Conservation (phyloP, 2,797 vertebrate genomes). For the Gymnothorax reevesii region DNA sequence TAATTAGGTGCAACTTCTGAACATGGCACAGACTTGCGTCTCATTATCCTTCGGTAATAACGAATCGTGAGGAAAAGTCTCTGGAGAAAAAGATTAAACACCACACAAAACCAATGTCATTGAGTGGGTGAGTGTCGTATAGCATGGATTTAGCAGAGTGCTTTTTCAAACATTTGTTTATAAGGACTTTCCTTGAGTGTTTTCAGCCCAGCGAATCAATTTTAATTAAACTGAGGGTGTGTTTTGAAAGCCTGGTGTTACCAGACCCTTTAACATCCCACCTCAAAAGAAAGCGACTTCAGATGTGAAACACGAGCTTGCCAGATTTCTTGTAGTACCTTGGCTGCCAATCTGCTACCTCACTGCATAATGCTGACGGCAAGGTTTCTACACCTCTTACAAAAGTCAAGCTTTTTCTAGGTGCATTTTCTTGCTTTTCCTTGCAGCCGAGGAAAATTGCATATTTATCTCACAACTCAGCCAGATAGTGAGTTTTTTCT, state of each 20-base stretch:
- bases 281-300: too few relatives aligned
- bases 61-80: neutral
- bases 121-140: neutral
- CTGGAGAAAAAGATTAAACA: constrained; percentile 19
- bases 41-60: constrained; percentile 10
- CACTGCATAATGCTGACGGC: neutral
- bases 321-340: too few relatives aligned
- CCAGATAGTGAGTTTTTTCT: too few relatives aligned
- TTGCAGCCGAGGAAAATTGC: too few relatives aligned
- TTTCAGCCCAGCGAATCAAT: neutral
- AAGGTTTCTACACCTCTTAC: too few relatives aligned
- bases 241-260: too few relatives aligned
- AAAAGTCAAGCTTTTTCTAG: too few relatives aligned
- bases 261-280: too few relatives aligned
- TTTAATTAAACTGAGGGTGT: neutral
- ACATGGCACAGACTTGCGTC: constrained; percentile 11
- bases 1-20: constrained; percentile 25
- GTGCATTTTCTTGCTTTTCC: too few relatives aligned
- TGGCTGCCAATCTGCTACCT: neutral
- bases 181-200: neutral
- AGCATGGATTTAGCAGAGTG: constrained; percentile 8
- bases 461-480: too few relatives aligned
- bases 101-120: constrained; percentile 20
- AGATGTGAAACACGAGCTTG: too few relatives aligned
- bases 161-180: neutral